These are phyloP conservation scores for Sanderia malayensis DNA, from an alignment of 30 jellyfish, hydroid and myxozoan genomes.

Conservation along the genomic window DNA sequence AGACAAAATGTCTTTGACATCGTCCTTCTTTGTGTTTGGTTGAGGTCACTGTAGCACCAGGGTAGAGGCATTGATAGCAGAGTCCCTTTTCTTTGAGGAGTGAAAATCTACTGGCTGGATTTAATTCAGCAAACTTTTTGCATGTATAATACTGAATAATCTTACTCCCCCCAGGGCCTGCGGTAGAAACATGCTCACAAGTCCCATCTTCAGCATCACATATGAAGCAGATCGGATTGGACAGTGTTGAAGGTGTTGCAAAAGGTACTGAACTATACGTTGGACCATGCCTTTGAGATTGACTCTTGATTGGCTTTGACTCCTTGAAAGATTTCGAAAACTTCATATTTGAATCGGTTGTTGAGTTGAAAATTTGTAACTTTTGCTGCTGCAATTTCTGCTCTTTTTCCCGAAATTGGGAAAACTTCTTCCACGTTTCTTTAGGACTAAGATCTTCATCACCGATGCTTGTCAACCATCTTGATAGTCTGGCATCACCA, in stretches of 20 bases:
- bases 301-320: not conserved
- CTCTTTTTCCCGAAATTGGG: conserved; percentile 21
- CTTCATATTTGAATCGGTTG: not conserved
- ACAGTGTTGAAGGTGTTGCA: conserved; percentile 9
- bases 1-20: conserved; percentile 4
- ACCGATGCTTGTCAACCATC: not conserved
- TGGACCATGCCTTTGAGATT: not conserved
- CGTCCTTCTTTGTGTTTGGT: conserved; percentile 13
- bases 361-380: not conserved
- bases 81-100: conserved; percentile 31
- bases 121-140: conserved; percentile 17
- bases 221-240: conserved; percentile 16
- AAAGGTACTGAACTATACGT: not conserved
- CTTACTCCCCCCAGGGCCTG: conserved; percentile 24
- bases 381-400: conserved; percentile 11
- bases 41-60: conserved; percentile 9
- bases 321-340: not conserved
- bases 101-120: conserved; percentile 19
- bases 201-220: conserved; percentile 22
- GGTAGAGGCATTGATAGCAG: conserved; percentile 31
- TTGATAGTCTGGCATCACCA: conserved; percentile 17
- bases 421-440: conserved; percentile 30
- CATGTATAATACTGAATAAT: conserved; percentile 21
- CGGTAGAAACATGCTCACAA: conserved; percentile 10
- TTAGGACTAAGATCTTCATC: conserved; percentile 10